phyloP scores from a whole-genome alignment of 30 jellyfish, hydroid and myxozoan species.

The Aurelia aurita complex sp. Pacific region DNA sequence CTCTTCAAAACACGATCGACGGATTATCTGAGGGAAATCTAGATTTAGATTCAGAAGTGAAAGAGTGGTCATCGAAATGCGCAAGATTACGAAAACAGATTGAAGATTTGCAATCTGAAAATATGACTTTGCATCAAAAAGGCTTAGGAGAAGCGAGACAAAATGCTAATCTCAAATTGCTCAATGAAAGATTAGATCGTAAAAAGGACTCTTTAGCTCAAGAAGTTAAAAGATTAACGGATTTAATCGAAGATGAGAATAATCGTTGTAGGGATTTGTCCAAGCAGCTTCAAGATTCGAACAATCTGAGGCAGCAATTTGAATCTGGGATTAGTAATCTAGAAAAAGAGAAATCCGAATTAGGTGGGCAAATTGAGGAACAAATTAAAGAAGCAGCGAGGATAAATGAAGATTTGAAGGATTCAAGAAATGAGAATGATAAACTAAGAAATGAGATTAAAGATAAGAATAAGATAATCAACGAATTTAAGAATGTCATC shows the following conservation, averaged over 20 bases:
- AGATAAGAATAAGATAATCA: conserved; percentile 6
- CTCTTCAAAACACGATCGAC: conserved; percentile 64
- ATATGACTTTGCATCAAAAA: conserved; percentile 56
- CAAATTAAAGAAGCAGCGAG: conserved; percentile 34
- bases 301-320: conserved; percentile 23
- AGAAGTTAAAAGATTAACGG: conserved; percentile 52
- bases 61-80: conserved; percentile 64
- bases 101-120: conserved; percentile 63
- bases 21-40: conserved; percentile 55
- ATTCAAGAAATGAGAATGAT: conserved; percentile 25
- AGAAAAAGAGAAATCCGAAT: conserved; percentile 51
- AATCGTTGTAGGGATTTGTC: conserved; percentile 53
- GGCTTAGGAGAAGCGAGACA: conserved; percentile 61
- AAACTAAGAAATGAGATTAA: conserved; percentile 27
- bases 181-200: conserved; percentile 58
- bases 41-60: conserved; percentile 72
- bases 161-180: conserved; percentile 19
- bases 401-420: conserved; percentile 44
- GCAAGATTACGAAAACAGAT: conserved; percentile 52
- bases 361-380: conserved; percentile 28
- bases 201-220: conserved; percentile 41
- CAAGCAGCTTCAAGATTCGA: conserved; percentile 37
- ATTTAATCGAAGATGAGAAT: conserved; percentile 55
- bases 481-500: not conserved
- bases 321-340: conserved; percentile 32